Evolutionary conservation across 2,113 vertebrate species (phyloP), one percentile per base, ranked within the genome.

Genomic region (Cephalopholis sonnerati): DNA sequence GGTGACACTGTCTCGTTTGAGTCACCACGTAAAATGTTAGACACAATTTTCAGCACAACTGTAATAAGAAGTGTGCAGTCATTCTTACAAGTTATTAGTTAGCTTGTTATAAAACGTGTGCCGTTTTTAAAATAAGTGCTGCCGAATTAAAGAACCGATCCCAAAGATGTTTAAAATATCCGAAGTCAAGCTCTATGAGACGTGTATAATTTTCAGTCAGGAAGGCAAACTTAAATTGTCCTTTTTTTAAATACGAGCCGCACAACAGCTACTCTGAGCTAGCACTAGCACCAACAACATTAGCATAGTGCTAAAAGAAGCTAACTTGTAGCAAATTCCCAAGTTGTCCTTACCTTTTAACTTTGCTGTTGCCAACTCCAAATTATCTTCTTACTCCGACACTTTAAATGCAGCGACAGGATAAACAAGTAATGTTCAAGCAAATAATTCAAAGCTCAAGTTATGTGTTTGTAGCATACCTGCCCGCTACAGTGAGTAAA

Each of bases 251-350:
- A 62, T 32, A 5, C 16, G 22, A 0, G 1, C 1, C 0, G 7
- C 3, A 3, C 17, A 9, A 7, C 57, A 44, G 10, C 46, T n/a
- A 3, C 54, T 36, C 7, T 13, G 9, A 1, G 29, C 7, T 75
- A 71, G 12, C 53, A 2, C 24, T 50, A 66, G 77, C 72, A 41
- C 24, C 11, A 17, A 36, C 16, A 50, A 27, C 27, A 2, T 58
- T 83, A 75, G 66, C 77, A 65, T 13, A 3, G 18, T 27, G 83
- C 78, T 85, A 76, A 68, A 2, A 9, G 22, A 70, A 82, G 59
- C 73, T 32, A 73, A 77, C 18, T 1, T 25, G 24, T 13, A 61
- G n/a, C 22, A 1, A 61, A 36, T 53, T 41, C 1, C 2, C 1
- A 1, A 0, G 4, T 25, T 50, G 0, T 0, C 12, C 24, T 17